Evolutionary conservation across 2,113 vertebrate species (phyloP).

Genomic region (Gopherus evgoodei): DNA sequence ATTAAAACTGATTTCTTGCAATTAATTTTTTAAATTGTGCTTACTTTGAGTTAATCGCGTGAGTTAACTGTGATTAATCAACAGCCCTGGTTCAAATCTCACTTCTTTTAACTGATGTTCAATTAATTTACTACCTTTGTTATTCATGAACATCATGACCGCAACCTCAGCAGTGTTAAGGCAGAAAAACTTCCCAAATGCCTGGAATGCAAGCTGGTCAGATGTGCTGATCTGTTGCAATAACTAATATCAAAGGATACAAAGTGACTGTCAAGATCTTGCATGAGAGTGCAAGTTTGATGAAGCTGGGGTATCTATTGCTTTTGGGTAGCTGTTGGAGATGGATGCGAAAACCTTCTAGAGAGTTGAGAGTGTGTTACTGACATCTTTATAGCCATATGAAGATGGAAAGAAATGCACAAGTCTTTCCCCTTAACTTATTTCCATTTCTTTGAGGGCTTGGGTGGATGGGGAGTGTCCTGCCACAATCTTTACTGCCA

Average conservation of each 20-base stretch:
- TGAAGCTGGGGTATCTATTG: accelerated
- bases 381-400: background rate
- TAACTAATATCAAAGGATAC: background rate
- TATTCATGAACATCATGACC: background rate
- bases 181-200: background rate
- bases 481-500: background rate
- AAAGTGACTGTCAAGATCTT: background rate
- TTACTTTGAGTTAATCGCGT: no score
- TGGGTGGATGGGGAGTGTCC: background rate
- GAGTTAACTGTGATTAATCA: no score
- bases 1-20: no score
- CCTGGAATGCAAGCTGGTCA: background rate
- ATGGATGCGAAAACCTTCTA: background rate
- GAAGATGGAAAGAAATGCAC: background rate
- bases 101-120: background rate
- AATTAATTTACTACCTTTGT: background rate
- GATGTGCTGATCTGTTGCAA: background rate
- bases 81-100: background rate
- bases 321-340: background rate
- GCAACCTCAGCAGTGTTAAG: background rate
- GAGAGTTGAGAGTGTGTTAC: background rate
- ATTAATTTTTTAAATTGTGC: no score
- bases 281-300: background rate
- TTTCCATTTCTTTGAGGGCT: background rate
- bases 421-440: background rate